These are phyloP conservation scores for Aphodius granarius DNA, from an alignment of 2,888 invertebrate genomes.

Conservation along the genomic window DNA sequence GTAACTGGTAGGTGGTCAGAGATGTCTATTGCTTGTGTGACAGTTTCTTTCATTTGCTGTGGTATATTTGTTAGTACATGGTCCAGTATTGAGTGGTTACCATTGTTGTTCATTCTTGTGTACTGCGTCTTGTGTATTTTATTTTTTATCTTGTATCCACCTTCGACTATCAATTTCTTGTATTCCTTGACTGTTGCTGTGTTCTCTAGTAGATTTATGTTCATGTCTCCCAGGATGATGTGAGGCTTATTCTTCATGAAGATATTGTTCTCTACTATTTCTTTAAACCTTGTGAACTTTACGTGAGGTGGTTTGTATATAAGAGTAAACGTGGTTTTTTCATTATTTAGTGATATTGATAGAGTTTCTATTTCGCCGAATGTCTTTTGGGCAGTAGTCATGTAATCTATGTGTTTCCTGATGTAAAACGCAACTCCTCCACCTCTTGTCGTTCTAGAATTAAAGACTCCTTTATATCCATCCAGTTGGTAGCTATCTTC, in stretches of 20 bases:
- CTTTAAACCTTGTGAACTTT: background rate
- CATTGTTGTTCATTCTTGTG: background rate
- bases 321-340: background rate
- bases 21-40: background rate
- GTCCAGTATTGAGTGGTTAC: background rate
- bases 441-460: background rate
- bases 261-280: background rate
- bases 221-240: background rate
- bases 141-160: background rate
- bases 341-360: background rate
- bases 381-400: background rate
- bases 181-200: background rate
- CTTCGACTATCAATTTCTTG: background rate
- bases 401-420: background rate
- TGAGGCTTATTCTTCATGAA: background rate
- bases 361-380: background rate
- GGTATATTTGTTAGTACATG: background rate
- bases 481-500: background rate
- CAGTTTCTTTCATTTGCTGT: background rate
- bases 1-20: background rate
- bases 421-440: background rate
- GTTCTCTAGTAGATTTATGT: background rate
- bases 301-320: background rate
- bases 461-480: background rate
- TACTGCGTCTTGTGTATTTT: background rate